Conservation (phyloP, 2,797 vertebrate genomes). For the Pangasius sanitwongsei region DNA sequence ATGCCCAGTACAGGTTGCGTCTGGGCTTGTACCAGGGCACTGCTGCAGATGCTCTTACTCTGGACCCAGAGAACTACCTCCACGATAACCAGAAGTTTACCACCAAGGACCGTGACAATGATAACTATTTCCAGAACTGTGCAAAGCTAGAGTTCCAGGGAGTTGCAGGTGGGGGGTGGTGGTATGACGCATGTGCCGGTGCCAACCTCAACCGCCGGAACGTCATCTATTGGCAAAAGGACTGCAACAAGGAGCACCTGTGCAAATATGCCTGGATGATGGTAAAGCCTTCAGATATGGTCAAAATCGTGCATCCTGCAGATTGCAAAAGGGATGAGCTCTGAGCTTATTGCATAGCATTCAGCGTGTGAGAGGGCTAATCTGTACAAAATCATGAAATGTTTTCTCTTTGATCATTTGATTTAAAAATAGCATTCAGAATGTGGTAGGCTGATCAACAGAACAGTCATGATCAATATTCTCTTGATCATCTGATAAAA, state of each 20-base stretch:
- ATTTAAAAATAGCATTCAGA: too few relatives aligned
- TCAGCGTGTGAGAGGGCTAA: not conserved
- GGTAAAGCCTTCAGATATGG: slow-evolving; percentile 74
- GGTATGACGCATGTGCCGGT: slow-evolving; percentile 84
- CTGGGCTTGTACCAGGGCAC: slow-evolving; percentile 84
- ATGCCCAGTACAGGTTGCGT: slow-evolving; percentile 77
- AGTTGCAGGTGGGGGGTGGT: slow-evolving; percentile 82
- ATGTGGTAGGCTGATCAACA: too few relatives aligned
- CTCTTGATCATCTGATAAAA: not conserved
- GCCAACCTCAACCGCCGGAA: slow-evolving; percentile 86
- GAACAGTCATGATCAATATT: too few relatives aligned
- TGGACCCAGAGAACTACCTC: slow-evolving; percentile 86
- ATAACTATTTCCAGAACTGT: slow-evolving; percentile 86
- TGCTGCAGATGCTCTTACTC: slow-evolving; percentile 79
- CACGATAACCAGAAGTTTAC: slow-evolving; percentile 90
- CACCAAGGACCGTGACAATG: slow-evolving; percentile 85
- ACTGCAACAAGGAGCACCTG: slow-evolving; percentile 79
- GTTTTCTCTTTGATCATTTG: too few relatives aligned
- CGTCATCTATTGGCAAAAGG: slow-evolving; percentile 85
- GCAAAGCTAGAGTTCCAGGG: slow-evolving; percentile 82
- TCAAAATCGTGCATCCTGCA: slow-evolving; percentile 64
- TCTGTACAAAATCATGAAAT: too few relatives aligned
- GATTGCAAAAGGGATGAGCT: slow-evolving; percentile 77
- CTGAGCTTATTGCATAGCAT: slow-evolving; percentile 54
- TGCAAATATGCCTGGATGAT: slow-evolving; percentile 89